phyloP scores from a whole-genome alignment of 2,113 vertebrate genomes.

The Pomatorhinus ruficollis region DNA sequence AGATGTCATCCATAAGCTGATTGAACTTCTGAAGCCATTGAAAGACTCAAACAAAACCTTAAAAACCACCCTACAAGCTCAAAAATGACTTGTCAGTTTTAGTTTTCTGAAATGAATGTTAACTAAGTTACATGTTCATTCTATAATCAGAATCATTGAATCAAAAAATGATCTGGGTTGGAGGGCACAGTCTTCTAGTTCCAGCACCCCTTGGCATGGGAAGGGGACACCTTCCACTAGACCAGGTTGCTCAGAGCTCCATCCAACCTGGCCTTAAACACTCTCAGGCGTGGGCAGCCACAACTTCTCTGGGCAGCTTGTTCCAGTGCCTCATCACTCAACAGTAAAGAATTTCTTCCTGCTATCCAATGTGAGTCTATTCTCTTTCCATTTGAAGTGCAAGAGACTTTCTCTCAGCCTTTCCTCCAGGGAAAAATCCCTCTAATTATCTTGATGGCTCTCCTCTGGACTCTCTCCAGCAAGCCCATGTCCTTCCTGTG shows the following conservation, averaged over 20 bases:
- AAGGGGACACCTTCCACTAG: background rate
- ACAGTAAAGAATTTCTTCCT: background rate
- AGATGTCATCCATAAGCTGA: background rate
- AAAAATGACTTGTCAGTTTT: background rate
- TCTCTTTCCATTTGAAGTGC: background rate
- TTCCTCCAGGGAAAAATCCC: background rate
- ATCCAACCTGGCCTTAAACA: background rate
- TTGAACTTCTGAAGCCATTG: background rate
- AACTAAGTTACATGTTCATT: background rate
- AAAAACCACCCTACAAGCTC: background rate
- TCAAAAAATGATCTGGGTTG: background rate
- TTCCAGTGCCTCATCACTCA: fast-evolving
- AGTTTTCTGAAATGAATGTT: background rate
- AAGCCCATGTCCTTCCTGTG: background rate
- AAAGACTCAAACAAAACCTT: background rate
- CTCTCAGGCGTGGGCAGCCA: background rate
- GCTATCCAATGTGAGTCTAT: background rate
- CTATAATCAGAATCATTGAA: background rate
- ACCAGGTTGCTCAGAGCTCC: background rate
- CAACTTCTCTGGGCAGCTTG: background rate
- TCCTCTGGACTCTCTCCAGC: background rate
- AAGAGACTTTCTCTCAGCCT: background rate
- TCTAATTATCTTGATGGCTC: background rate
- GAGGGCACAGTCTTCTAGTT: background rate
- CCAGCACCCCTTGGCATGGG: background rate